phyloP scores from a whole-genome alignment of 2,797 vertebrate species.

The Sebastes umbrosus region DNA sequence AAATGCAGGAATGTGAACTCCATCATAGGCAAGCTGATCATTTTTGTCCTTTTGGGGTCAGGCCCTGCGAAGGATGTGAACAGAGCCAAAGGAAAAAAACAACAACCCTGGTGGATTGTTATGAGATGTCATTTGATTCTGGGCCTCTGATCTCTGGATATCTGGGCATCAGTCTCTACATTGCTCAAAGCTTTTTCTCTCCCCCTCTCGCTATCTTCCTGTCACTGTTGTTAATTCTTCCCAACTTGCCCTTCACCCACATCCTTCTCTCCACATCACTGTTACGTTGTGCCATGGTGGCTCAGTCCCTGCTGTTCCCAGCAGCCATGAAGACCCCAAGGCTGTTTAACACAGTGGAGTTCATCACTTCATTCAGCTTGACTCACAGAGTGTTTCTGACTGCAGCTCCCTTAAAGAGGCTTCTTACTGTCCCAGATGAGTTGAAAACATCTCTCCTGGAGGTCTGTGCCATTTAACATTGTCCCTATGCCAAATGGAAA shows the following conservation, averaged over 20 bases:
- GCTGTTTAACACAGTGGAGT: slow-evolving; percentile 10
- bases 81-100: slow-evolving; percentile 6
- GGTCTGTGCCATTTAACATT: not conserved
- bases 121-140: slow-evolving; percentile 29
- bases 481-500: not conserved
- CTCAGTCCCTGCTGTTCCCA: slow-evolving; percentile 16
- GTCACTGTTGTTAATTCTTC: slow-evolving; percentile 23
- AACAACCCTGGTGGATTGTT: slow-evolving; percentile 2
- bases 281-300: slow-evolving; percentile 34
- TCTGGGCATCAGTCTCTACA: not conserved
- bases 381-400: slow-evolving; percentile 16
- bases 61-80: slow-evolving; percentile 4
- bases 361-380: slow-evolving; percentile 16
- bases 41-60: slow-evolving; percentile 58
- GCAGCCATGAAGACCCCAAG: slow-evolving; percentile 21
- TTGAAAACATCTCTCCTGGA: not conserved
- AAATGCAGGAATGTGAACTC: slow-evolving; percentile 48
- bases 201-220: slow-evolving; percentile 1
- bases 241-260: slow-evolving; percentile 46
- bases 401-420: slow-evolving; percentile 13
- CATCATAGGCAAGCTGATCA: slow-evolving; percentile 20
- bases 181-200: slow-evolving; percentile 20
- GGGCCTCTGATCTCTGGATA: slow-evolving; percentile 1
- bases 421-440: slow-evolving; percentile 6
- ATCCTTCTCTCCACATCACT: slow-evolving; percentile 52